Percentiles rank a stretch among this genome's conserved stretches.
Conservation (phyloP, 2,113 vertebrate genomes). For the Vidua macroura region DNA sequence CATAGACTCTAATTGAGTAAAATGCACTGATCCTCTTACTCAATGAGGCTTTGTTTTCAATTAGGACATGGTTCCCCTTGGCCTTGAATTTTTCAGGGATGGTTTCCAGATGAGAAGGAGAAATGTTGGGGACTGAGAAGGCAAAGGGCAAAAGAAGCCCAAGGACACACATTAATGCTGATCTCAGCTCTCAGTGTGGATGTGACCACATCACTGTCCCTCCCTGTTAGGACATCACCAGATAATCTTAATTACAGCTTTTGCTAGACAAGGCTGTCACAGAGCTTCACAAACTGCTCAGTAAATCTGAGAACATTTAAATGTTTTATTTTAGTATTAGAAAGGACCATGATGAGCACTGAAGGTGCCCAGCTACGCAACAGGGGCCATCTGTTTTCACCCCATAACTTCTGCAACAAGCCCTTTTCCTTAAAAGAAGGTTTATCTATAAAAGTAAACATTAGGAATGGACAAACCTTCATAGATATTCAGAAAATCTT, state of each 20-base stretch:
- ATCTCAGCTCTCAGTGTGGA: not conserved
- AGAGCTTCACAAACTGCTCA: rapidly evolving
- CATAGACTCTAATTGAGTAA: not conserved
- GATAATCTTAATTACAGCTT: not conserved
- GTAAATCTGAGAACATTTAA: not conserved
- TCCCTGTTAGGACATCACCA: not conserved
- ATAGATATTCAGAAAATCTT: not conserved
- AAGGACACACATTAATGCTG: not conserved
- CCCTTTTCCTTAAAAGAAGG: not conserved
- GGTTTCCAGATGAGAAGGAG: not conserved
- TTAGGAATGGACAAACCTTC: not conserved
- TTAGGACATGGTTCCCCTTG: not conserved
- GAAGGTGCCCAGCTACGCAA: not conserved
- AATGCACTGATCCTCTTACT: not conserved
- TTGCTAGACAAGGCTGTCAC: not conserved
- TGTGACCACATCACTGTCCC: rapidly evolving
- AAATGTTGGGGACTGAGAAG: not conserved
- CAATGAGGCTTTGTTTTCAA: constrained; percentile 30
- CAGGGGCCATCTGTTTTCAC: not conserved
- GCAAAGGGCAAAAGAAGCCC: not conserved
- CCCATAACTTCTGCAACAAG: not conserved
- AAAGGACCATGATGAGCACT: not conserved
- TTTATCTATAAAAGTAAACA: not conserved
- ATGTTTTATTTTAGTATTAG: not conserved
- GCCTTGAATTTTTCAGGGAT: constrained; percentile 15